Evolutionary conservation across 37 sponge, comb jelly and placozoan genomes (phyloP).

Genomic region (Aphrocallistes beatrix): DNA sequence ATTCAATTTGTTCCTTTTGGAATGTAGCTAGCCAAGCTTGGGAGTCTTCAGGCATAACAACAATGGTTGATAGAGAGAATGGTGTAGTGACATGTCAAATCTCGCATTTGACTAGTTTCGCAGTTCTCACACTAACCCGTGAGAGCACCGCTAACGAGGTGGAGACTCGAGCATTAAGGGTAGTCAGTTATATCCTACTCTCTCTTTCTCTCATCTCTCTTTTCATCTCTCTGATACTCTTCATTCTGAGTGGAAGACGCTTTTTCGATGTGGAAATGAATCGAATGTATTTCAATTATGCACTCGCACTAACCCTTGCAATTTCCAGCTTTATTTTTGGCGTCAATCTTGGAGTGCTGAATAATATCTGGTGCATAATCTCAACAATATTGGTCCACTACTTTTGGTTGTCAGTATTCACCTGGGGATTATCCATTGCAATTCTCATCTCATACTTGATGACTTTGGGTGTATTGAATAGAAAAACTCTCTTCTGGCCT

Average conservation of each 20-base stretch:
- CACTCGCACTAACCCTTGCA: neutral
- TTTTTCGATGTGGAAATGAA: constrained; percentile 9
- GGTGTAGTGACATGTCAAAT: neutral
- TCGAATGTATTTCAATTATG: neutral
- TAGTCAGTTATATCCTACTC: neutral
- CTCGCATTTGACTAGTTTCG: neutral
- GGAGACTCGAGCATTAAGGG: neutral
- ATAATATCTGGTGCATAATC: neutral
- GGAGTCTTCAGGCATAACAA: neutral
- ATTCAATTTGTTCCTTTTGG: neutral
- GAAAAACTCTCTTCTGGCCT: neutral
- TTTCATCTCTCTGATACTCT: neutral
- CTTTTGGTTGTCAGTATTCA: neutral
- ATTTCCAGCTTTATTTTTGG: neutral
- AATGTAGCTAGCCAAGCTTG: neutral
- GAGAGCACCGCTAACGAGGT: too few species aligned
- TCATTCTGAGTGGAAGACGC: neutral
- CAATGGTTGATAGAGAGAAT: neutral
- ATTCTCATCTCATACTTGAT: neutral
- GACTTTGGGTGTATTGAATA: neutral
- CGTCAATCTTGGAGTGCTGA: neutral
- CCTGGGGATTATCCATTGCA: neutral
- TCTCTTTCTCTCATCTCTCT: neutral
- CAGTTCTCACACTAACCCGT: too few species aligned
- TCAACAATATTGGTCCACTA: neutral